Base-by-base conservation (phyloP, 2,888 invertebrate species). In the Drosophila setosimentum region DNA sequence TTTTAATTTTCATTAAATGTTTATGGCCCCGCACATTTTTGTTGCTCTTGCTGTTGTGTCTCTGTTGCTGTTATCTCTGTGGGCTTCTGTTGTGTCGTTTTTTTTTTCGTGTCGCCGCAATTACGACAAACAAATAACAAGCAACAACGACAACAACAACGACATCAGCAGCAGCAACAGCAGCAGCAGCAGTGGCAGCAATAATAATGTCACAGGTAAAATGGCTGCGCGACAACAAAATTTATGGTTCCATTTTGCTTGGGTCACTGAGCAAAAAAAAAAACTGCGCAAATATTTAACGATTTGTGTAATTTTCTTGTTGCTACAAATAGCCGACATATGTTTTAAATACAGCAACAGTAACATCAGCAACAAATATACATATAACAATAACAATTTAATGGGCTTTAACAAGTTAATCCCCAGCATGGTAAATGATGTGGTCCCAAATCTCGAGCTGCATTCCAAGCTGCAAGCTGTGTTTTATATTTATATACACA, bases 131-230 rank as follows among this genome's bases (percentile, higher is more conserved):
- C 78, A 88, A 83, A 86, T 78, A 86, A 85, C 86, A 81, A 68
- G 54, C 66, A 69, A 37, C 69, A 73, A 61, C 69, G 71, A 61
- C 62, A 76, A 33, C 66, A 51, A 35, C 61, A 53, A 33, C 50
- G 35, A 32, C 49, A 40, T 8, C 30, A 54, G 29, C 64, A 70
- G 55, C 30, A 51, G 29, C 73, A 75, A 48, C 65, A 68, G 55
- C 48, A 68, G 55, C 55, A 70, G 30, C 24, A 59, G 62, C 42
- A 53, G 49, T 35, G 24, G 53, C 69, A 78, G 69, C 89, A 85
- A 89, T 85, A 84, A 89, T 80, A 86, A 85, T 88, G 88, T 89
- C 88, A 89, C 85, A 89, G 90, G 88, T 89, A 88, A 87, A 89
- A 87, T 87, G 78, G 78, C 83, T 68, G 76, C 58, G 82, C 63